Conservation (phyloP, 1,140 invertebrate genomes). For the Mactra quadrangularis region DNA sequence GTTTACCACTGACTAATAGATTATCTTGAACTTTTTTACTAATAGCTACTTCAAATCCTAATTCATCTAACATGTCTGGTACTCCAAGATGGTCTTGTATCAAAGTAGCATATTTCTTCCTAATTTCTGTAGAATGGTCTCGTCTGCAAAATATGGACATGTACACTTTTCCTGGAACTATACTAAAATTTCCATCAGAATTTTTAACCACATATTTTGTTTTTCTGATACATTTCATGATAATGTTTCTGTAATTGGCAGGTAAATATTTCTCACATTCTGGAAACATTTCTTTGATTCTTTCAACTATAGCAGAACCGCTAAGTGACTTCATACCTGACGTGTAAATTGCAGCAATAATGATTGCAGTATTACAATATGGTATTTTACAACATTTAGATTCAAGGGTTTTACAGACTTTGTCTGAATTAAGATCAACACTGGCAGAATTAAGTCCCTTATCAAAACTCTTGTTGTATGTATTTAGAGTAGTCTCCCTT, state of each 20-base stretch:
- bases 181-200: background rate
- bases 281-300: background rate
- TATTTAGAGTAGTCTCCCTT: too few relatives aligned
- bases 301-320: background rate
- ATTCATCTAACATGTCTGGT: background rate
- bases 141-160: background rate
- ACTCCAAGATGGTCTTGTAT: conserved; percentile 3
- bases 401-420: too few relatives aligned
- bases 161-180: background rate
- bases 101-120: background rate
- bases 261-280: background rate
- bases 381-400: background rate
- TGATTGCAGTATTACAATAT: background rate
- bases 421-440: too few relatives aligned
- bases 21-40: background rate
- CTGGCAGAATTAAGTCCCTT: too few relatives aligned
- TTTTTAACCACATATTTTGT: background rate
- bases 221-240: background rate
- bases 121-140: background rate
- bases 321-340: background rate
- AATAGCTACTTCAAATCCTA: background rate
- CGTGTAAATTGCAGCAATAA: conserved; percentile 10
- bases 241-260: background rate
- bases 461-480: too few relatives aligned
- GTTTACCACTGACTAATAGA: too few relatives aligned